A percentile compares a stretch with the other conserved stretches of the same genome.
Evolutionary conservation across 2,888 invertebrate species (phyloP).

Genomic region (Barypeithes pellucidus): DNA sequence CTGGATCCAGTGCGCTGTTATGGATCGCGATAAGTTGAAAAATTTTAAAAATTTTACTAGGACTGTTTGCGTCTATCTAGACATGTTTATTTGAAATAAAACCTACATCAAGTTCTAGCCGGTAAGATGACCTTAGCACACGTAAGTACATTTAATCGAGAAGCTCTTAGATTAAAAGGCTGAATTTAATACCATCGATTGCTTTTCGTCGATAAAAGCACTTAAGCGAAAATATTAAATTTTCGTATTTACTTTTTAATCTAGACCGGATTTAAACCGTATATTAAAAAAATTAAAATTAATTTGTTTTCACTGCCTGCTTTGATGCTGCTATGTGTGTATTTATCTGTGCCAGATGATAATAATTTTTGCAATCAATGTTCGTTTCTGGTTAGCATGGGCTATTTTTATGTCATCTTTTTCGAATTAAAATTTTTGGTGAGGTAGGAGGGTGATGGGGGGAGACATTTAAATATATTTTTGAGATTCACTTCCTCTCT

Average conservation of each 20-base stretch:
- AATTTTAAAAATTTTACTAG: too few species aligned
- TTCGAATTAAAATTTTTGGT: background rate
- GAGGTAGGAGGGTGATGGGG: too few species aligned
- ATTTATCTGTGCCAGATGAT: slow-evolving; percentile 1
- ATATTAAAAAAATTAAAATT: slow-evolving; percentile 3
- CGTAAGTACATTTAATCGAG: background rate
- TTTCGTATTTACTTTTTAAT: slow-evolving; percentile 10
- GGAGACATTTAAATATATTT: too few species aligned
- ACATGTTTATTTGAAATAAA: too few species aligned
- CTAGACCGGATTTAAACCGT: background rate
- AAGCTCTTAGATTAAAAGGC: slow-evolving; percentile 8
- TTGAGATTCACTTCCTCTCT: too few species aligned
- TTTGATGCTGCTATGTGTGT: background rate
- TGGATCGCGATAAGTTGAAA: too few species aligned
- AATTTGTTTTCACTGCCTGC: slow-evolving; percentile 15
- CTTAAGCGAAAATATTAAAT: slow-evolving; percentile 16
- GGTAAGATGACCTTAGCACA: slow-evolving; percentile 1
- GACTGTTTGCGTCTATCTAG: too few species aligned
- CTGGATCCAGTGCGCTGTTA: too few species aligned
- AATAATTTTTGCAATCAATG: slow-evolving; percentile 8
- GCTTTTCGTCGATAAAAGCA: slow-evolving; percentile 15
- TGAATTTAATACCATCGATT: slow-evolving; percentile 16
- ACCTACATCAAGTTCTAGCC: too few species aligned
- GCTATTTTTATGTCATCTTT: slow-evolving; percentile 15
- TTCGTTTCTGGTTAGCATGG: slow-evolving; percentile 3